Percentiles rank a stretch among this genome's conserved stretches.
These are phyloP conservation scores for Lepidurus packardi DNA, from an alignment of 1,140 invertebrate genomes.

Conservation along the genomic window DNA sequence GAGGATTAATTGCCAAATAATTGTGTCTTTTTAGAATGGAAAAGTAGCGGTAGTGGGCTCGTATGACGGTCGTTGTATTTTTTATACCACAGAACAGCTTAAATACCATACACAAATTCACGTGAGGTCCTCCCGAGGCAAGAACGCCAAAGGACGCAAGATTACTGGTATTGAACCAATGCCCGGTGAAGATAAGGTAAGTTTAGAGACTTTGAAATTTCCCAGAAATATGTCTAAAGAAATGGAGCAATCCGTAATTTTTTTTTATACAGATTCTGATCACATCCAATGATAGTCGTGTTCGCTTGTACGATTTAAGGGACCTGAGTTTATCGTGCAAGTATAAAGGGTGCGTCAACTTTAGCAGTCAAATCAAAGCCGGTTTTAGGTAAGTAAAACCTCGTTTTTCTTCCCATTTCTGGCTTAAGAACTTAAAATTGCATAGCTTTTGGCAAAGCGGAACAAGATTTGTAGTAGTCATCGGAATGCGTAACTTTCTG, in stretches of 20 bases:
- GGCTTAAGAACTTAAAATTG: constrained; percentile 12
- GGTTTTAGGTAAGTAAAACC: constrained; percentile 60
- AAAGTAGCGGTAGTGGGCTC: constrained; percentile 97
- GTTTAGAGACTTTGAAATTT: not conserved
- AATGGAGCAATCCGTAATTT: not conserved
- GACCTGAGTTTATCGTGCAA: constrained; percentile 95
- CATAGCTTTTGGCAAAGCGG: constrained; percentile 36
- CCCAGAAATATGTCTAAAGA: not conserved
- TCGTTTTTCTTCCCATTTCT: too few relatives aligned
- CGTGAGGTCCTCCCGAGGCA: constrained; percentile 86
- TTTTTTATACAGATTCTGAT: constrained; percentile 66
- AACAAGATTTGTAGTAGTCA: constrained; percentile 29
- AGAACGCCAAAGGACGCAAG: constrained; percentile 88
- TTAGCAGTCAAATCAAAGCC: constrained; percentile 95
- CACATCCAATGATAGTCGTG: constrained; percentile 95
- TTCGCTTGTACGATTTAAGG: constrained; percentile 91
- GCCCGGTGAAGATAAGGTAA: constrained; percentile 85
- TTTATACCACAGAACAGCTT: constrained; percentile 95
- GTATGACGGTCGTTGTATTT: constrained; percentile 96
- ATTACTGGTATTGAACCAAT: constrained; percentile 96
- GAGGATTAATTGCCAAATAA: not conserved
- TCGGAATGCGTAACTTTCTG: constrained; percentile 24
- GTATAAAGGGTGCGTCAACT: constrained; percentile 90
- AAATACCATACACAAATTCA: constrained; percentile 98
- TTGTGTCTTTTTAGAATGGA: constrained; percentile 60